Conservation (phyloP, 2,888 invertebrate genomes). For the Drosophila percnosoma region DNA sequence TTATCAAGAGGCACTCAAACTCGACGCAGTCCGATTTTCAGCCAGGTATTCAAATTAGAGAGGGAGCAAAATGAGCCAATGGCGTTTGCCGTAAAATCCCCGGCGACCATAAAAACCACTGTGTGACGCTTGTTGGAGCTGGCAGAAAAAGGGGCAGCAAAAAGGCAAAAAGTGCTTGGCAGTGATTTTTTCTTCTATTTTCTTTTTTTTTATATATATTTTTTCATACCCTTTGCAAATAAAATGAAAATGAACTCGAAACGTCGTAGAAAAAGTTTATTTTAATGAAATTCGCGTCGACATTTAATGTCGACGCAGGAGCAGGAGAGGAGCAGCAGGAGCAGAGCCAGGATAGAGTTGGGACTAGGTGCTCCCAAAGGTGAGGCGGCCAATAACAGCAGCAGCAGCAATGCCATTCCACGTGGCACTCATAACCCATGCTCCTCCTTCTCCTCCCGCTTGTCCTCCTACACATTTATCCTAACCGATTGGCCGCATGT, state of each 20-base stretch:
- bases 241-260: conserved; percentile 78
- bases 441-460: not conserved
- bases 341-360: not conserved
- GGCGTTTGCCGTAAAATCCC: conserved; percentile 67
- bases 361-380: conserved; percentile 12
- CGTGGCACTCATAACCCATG: conserved; percentile 16
- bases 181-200: conserved; percentile 60
- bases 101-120: conserved; percentile 73
- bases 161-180: conserved; percentile 70
- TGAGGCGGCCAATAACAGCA: conserved; percentile 12
- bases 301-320: conserved; percentile 65
- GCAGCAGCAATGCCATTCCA: conserved; percentile 14
- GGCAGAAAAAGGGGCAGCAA: conserved; percentile 37
- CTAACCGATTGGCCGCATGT: conserved; percentile 16
- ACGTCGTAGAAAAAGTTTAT: conserved; percentile 76
- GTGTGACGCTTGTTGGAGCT: conserved; percentile 36
- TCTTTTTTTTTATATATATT: not conserved
- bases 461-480: too few species aligned
- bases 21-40: conserved; percentile 36
- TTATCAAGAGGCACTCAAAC: conserved; percentile 62
- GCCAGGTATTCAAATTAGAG: conserved; percentile 77
- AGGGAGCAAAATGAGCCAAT: conserved; percentile 67
- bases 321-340: not conserved
- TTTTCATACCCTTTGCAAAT: conserved; percentile 54
- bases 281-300: conserved; percentile 79